Evolutionary conservation across 2,797 vertebrate genomes (phyloP).

Genomic region (Lates japonicus): DNA sequence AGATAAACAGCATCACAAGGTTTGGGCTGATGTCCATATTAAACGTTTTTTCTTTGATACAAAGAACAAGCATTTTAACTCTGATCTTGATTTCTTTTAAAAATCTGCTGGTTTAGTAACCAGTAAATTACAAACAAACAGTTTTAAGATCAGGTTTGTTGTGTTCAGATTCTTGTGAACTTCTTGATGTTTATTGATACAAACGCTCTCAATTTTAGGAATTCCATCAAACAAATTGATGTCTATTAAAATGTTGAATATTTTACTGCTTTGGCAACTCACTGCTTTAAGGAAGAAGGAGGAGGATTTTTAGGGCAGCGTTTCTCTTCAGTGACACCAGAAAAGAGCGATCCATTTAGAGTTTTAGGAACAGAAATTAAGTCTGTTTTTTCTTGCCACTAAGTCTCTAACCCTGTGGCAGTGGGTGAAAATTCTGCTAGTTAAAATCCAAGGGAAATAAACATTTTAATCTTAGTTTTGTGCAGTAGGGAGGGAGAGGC

Average conservation of each 20-base stretch:
- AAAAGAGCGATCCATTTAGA: neutral
- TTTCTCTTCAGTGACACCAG: neutral
- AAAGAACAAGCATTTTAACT: too few relatives aligned
- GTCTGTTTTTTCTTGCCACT: neutral
- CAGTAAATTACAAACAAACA: too few relatives aligned
- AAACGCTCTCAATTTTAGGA: neutral
- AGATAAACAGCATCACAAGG: neutral
- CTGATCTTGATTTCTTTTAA: too few relatives aligned
- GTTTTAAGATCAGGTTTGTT: too few relatives aligned
- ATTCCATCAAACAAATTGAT: neutral
- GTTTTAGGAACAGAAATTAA: neutral
- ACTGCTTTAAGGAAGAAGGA: neutral
- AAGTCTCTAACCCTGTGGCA: neutral
- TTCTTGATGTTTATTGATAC: neutral
- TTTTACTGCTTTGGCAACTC: neutral
- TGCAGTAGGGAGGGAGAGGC: neutral
- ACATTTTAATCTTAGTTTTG: neutral
- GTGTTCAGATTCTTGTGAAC: neutral
- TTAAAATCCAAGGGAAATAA: conserved; percentile 1
- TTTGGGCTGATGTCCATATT: neutral
- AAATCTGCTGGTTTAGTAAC: too few relatives aligned
- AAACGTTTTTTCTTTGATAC: neutral
- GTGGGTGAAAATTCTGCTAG: neutral
- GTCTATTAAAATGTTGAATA: neutral
- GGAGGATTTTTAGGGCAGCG: neutral